Evolutionary conservation across 2,797 vertebrate species (phyloP).

Genomic region (Enteromius radiatus): DNA sequence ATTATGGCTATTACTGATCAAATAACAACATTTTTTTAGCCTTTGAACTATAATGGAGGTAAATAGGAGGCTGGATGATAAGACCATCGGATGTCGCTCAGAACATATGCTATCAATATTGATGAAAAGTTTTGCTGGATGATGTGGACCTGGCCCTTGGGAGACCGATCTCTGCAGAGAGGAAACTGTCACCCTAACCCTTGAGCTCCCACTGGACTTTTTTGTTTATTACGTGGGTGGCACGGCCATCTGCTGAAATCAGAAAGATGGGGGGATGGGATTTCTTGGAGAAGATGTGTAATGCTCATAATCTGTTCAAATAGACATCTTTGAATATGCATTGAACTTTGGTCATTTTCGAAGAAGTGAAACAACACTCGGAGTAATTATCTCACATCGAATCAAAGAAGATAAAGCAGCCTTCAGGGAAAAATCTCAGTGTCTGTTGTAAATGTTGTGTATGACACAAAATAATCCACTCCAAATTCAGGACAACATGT

Average conservation of each 20-base stretch:
- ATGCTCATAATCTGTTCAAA: constrained; percentile 44
- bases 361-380: constrained; percentile 1
- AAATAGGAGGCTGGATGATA: constrained; percentile 18
- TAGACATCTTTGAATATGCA: constrained; percentile 4
- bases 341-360: constrained; percentile 9
- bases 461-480: neutral
- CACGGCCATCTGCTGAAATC: constrained; percentile 63
- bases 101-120: constrained; percentile 30
- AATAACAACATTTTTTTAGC: constrained; percentile 43
- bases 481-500: neutral
- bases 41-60: constrained; percentile 31
- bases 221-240: constrained; percentile 61
- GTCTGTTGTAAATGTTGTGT: no score
- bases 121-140: constrained; percentile 48
- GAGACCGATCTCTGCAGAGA: constrained; percentile 26
- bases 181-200: constrained; percentile 49
- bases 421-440: neutral
- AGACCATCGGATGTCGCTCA: neutral
- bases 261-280: constrained; percentile 46
- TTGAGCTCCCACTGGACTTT: constrained; percentile 44
- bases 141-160: constrained; percentile 37
- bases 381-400: constrained; percentile 1
- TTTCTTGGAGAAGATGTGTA: constrained; percentile 54
- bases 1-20: constrained; percentile 54
- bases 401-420: neutral